These are phyloP conservation scores for Antheraea yamamai DNA, from an alignment of 2,888 invertebrate species.

Conservation along the genomic window DNA sequence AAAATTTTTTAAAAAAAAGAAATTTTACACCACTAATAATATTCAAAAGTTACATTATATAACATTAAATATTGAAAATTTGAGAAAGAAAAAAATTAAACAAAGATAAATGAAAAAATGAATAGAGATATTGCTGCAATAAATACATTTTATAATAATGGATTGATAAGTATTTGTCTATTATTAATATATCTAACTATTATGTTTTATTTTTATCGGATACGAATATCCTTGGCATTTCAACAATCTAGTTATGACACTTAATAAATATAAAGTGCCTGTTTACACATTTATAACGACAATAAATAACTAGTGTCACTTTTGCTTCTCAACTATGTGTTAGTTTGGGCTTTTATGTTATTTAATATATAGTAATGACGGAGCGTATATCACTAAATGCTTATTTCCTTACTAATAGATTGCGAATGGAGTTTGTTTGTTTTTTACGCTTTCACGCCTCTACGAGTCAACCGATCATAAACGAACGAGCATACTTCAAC, in stretches of 20 bases:
- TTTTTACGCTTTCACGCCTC: background rate
- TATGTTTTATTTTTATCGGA: constrained; percentile 2
- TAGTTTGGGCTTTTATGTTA: background rate
- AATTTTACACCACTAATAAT: too few species aligned
- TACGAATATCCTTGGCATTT: constrained; percentile 12
- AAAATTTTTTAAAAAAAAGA: too few species aligned
- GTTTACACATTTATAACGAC: background rate
- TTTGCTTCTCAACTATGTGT: background rate
- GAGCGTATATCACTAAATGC: background rate
- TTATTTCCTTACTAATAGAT: too few species aligned
- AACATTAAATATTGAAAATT: too few species aligned
- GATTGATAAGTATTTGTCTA: background rate
- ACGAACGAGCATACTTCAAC: too few species aligned
- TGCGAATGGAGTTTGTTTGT: background rate
- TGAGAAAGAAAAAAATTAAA: too few species aligned
- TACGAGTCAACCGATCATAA: too few species aligned
- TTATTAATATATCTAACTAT: background rate
- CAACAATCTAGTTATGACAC: background rate
- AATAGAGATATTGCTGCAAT: background rate
- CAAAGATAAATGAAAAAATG: too few species aligned
- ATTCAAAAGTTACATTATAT: too few species aligned
- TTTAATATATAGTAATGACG: background rate
- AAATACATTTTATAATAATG: background rate
- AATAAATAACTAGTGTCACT: background rate
- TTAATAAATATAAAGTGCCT: background rate